Evolutionary conservation across 1,140 invertebrate genomes (phyloP), one percentile per base, ranked within the genome.

Genomic region (Drosophila sulfurigaster): DNA sequence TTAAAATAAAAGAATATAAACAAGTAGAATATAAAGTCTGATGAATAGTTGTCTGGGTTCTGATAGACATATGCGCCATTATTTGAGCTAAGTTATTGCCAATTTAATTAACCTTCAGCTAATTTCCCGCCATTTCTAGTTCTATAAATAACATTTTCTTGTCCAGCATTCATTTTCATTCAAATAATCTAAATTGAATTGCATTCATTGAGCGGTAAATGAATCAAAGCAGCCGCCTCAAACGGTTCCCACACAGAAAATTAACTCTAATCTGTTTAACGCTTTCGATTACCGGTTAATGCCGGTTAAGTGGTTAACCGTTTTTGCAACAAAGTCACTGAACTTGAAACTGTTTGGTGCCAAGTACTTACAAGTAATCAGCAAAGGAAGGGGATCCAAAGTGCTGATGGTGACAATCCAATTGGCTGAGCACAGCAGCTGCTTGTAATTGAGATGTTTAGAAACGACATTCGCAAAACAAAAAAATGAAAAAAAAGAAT

Each of bases 281-380:
- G 56, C 28, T 60, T 75, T 63, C 68, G 62, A 54, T 54, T 64
- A 32, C 45, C 45, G 32, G 54, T 65, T 45, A 49, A 65, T 56
- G 32, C 15, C 58, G 59, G 46, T 69, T 66, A 69, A 78, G 48
- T 54, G 54, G 67, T 78, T 59, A 71, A 66, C 60, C 32, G 46
- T 11, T 38, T 51, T 41, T 63, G 52, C 70, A 81, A 43, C 20
- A 65, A 63, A 86, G 45, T 67, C 82, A 82, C 52, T 76, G 71
- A 86, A 76, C 71, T 82, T 63, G 71, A 79, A 87, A 87, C 48
- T 79, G 28, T 64, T 74, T 52, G 43, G 43, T 13, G 41, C 30
- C 35, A 30, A 45, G 16, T 43, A 25, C 20, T 25, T 25, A 15
- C 25, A 43, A 43, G 41, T 73, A 66, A 59, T 64, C 64, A 46